Base-by-base conservation (phyloP, 2,888 invertebrate genomes). In the Leuctra nigra region DNA sequence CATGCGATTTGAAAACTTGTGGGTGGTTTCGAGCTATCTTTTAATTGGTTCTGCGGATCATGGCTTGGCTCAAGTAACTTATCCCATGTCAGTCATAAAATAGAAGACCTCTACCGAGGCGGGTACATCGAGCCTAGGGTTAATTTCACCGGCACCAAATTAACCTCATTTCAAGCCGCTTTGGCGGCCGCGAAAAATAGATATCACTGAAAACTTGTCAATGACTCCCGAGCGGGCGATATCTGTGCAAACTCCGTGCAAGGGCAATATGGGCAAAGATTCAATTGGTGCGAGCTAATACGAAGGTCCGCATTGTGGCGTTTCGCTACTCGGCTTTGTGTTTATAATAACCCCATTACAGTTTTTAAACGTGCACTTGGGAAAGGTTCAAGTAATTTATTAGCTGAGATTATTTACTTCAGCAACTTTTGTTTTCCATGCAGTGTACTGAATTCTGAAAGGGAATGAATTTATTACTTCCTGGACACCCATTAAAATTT, bases 1-100 rank as follows among this genome's bases (percentile, higher is more conserved):
- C 46, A 53, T 53, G 46, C 53, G 57, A 57, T 57, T 57, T 57
- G 36, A 24, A 57, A 57, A 57, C 53, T 57, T 57, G 50, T 35
- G 47, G 50, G 46, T 35, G 46, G 53, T 53, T 25, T 35, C 35
- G n/a, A 53, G 57, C 57, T 57, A 57, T 57, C 57, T 57, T 57
- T 57, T 57, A 57, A 57, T 57, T 57, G 57, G 57, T 46, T 57
- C 23, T 33, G 16, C 16, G 52, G 20, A 54, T n/a, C n/a, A n/a
- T n/a, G n/a, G n/a, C n/a, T n/a, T n/a, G n/a, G 46, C 54, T 44
- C 44, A 46, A 25, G 50, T 35, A 50, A 29, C 41, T 50, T 50
- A 50, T 18, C 50, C 50, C 50, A 33, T 20, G 50, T 50, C 50
- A 33, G 50, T 50, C 50, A 50, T 50, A 50, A 50, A 50, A 50